Conservation (phyloP, 2,797 vertebrate species). For the Scolopax bukidnonensis region DNA sequence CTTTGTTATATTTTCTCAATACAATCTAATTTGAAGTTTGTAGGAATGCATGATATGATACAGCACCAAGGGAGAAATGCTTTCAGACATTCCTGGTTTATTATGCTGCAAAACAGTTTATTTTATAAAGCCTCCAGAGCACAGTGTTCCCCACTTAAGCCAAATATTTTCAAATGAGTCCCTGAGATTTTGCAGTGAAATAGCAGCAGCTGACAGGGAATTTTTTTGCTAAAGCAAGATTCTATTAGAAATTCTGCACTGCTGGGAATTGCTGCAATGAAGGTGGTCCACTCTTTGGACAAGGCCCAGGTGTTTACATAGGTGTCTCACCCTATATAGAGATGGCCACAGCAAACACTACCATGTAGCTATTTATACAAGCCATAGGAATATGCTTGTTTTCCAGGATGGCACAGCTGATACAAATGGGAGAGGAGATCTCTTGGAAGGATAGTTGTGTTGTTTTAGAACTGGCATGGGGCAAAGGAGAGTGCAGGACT, state of each 20-base stretch:
- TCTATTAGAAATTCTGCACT: not conserved
- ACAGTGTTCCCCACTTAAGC: not conserved
- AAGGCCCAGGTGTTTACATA: not conserved
- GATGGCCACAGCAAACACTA: fast-evolving
- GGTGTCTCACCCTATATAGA: not conserved
- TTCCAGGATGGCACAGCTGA: not conserved
- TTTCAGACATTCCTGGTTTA: not conserved
- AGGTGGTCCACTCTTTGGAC: not conserved
- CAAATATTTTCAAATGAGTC: not conserved
- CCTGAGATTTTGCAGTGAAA: not conserved
- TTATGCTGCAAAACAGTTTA: not conserved
- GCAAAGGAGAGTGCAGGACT: not conserved
- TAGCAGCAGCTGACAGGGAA: not conserved
- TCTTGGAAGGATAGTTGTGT: not conserved
- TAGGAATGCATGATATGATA: not conserved
- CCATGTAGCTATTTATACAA: not conserved
- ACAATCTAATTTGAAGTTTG: not conserved
- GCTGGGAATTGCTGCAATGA: not conserved
- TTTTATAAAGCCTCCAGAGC: not conserved
- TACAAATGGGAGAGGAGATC: not conserved
- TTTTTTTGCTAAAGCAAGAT: not conserved
- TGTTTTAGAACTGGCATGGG: not conserved
- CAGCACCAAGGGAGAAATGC: not conserved
- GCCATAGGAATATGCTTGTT: not conserved
- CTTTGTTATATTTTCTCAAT: not conserved